Conservation (phyloP, 2,888 invertebrate genomes). For the Cenopis cana region DNA sequence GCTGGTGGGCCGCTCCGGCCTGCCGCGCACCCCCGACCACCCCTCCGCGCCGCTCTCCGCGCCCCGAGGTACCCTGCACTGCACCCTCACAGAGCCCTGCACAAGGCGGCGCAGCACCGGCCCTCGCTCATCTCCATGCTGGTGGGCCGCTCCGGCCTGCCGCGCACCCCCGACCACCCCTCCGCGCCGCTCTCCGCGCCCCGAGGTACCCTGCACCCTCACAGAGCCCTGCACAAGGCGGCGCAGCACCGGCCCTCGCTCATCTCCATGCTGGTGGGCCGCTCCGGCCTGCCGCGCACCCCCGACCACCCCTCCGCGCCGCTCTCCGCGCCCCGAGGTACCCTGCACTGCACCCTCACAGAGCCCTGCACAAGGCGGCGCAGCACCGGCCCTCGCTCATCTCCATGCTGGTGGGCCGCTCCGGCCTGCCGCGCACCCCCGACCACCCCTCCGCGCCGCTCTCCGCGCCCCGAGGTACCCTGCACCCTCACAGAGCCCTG, state of each 20-base stretch:
- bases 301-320: constrained; percentile 75
- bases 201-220: constrained; percentile 60
- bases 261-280: constrained; percentile 76
- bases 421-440: constrained; percentile 69
- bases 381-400: constrained; percentile 78
- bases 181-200: constrained; percentile 71
- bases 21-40: constrained; percentile 76
- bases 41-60: constrained; percentile 71
- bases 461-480: constrained; percentile 70
- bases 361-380: constrained; percentile 69
- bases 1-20: constrained; percentile 69
- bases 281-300: constrained; percentile 68
- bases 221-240: no score
- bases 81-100: no score
- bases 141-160: constrained; percentile 67
- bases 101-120: constrained; percentile 74
- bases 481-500: no score
- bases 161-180: constrained; percentile 77
- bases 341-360: no score
- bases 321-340: constrained; percentile 74
- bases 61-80: constrained; percentile 63
- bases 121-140: constrained; percentile 78
- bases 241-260: constrained; percentile 76
- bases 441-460: constrained; percentile 75
- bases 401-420: constrained; percentile 75